Base-by-base conservation (phyloP, 1,140 invertebrate species). In the Drosophila pectinifera region DNA sequence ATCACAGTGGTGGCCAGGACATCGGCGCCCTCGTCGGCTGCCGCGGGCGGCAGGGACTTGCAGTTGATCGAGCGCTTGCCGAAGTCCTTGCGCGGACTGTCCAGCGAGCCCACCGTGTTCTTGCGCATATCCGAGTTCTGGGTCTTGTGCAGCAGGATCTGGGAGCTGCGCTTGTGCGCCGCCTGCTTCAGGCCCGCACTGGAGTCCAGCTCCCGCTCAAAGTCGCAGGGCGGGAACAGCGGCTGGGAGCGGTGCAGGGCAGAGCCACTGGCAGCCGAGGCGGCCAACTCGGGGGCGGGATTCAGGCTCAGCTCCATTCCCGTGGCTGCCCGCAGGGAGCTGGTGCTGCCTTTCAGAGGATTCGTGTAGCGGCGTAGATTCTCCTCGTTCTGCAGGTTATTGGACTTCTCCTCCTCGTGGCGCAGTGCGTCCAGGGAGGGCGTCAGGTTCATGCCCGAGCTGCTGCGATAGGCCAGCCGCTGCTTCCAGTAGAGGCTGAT, bases 381-480 rank as follows among this genome's bases (percentile, higher is more conserved):
- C 92, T 98, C 96, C 89, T 98, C 97, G 91, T 97, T 97, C 90
- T 97, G 96, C 42, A 97, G 93, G 91, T 98, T 98, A 83, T 97
- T 97, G 0, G 96, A 96, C 84, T 97, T 97, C 80, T 97, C 96
- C 91, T 97, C 96, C 78, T 96, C 95, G 70, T 96, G 95, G 13
- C 95, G 93, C 78, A 93, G 93, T 78, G 93, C 94, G 73, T 93
- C 94, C 75, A 93, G 93, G 78, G 91, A 94, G 80, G 64, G 93
- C 76, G 94, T 94, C 51, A 94, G 80, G 79, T 94, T 94, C 39
- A 93, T 92, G 18, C 93, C 92, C 43, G 94, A 92, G 75, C 94
- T 62, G 90, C 93, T 91, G 90, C 94, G 77, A 90, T 94, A 78
- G 84, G 93, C 91, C 91, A 94, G 55, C 59, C 94, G 91, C 64